Base-by-base conservation (phyloP, 2,797 vertebrate genomes). In the Sylvilagus floridanus region DNA sequence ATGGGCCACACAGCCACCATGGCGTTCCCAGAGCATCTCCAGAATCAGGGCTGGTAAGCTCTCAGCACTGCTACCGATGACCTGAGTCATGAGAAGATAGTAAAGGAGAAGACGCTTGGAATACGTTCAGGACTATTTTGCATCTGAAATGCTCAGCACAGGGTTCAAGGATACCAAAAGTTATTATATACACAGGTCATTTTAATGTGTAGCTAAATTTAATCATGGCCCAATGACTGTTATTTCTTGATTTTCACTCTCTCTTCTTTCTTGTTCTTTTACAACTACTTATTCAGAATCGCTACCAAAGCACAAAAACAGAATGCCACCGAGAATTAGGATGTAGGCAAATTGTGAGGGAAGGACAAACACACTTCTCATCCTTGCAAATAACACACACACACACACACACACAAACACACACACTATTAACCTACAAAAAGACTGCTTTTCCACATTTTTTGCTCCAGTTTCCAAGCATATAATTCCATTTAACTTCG, bases 181-280 rank as follows among this genome's bases (percentile, higher is more conserved):
- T 63, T 54, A 66, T 32, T 73, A 69, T 26, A 94, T 13, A 72
- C 28, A 62, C 28, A 62, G 47, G 42, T 69, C 68, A 79, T 63
- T 81, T 84, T 65, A 91, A 87, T 26, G 7, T n/a, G 66, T 7
- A 77, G 32, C 35, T 88, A 90, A 79, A 78, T 84, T 66, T 57
- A 87, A 90, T 78, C 37, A 82, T 16, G 63, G 60, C 37, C 42
- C 13, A 52, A 84, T 84, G 75, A 60, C 66, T 52, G 65, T 63
- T 84, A 77, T 69, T 47, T 65, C 52, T 62, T 93, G 9, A 72
- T 90, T 90, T 94, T 66, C 66, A 73, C 78, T 91, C n/a, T 65
- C 57, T 85, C 30, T 68, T 62, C 37, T 66, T 95, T 85, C 88
- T 75, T 93, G n/a, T 73, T 86, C 21, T 60, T 17, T 16, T 60